Base-by-base conservation (phyloP, 2,888 invertebrate genomes). In the Ryuthela nishihirai region DNA sequence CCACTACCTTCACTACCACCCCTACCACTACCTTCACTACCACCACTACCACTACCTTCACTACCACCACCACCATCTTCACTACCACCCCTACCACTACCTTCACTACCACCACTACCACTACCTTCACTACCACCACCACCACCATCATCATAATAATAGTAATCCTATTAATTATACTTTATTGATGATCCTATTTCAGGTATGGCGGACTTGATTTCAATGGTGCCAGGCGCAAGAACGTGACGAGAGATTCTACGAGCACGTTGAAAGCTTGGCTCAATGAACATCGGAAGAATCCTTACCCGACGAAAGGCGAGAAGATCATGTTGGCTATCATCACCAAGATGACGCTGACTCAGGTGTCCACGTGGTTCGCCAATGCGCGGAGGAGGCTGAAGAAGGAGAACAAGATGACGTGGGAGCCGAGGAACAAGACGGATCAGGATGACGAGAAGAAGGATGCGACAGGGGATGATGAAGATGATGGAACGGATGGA, bases 281-380 rank as follows among this genome's bases (percentile, higher is more conserved):
- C 41, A 94, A 92, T 76, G 95, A 97, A 74, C 98, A 99, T 80
- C 89, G 95, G 78, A 98, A 97, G 79, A 99, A 99, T 77, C 98
- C 98, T 1, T 99, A 99, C 77, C 98, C 98, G 18, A 98, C 97
- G 61, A 99, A 99, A 78, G 97, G 94, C 41, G 98, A 99, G 78
- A 99, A 99, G 79, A 94, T 98, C 70, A 94, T 98, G 94, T 79
- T 99, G 72, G 98, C 98, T 61, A 94, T 98, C 75, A 91, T 97
- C 74, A 99, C 98, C 62, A 95, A 95, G 79, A 97, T 98, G 97
- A 95, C 95, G 54, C 79, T 97, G 63, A 97, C 97, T 34, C 93
- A 93, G 77, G 80, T 80, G 42, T 76, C 77, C 50, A 81, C 80
- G 45, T 80, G 80, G 80, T 81, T 81, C 68, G 80, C 80, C 34